Conservation (phyloP, 2,797 vertebrate genomes). For the Cryptoblepharus egeriae region DNA sequence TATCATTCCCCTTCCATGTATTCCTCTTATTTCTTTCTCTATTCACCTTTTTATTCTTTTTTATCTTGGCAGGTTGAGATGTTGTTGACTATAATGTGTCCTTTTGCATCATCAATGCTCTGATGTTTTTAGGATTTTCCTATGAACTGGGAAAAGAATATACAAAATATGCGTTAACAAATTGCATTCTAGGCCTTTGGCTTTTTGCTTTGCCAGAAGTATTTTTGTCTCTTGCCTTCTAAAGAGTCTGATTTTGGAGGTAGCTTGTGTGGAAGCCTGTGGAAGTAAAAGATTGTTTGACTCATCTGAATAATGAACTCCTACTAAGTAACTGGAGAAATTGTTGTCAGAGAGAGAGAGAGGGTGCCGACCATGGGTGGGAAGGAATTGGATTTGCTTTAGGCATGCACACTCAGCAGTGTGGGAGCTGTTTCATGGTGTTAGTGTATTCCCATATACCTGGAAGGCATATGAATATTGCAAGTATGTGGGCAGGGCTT, state of each 20-base stretch:
- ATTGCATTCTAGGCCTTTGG: not conserved
- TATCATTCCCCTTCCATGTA: not conserved
- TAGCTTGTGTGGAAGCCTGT: not conserved
- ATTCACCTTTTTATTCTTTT: not conserved
- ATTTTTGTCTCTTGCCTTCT: not conserved
- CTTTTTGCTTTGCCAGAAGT: not conserved
- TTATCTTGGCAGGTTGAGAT: not conserved
- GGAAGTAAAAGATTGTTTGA: not conserved
- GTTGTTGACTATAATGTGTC: not conserved
- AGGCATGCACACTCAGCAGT: not conserved
- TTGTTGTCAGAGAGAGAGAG: not conserved
- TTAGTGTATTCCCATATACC: not conserved
- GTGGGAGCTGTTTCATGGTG: not conserved
- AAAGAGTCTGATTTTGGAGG: not conserved
- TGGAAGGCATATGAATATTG: not conserved
- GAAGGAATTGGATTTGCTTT: not conserved
- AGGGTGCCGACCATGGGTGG: not conserved
- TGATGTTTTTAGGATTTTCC: not conserved
- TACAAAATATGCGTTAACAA: not conserved
- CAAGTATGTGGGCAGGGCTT: not conserved
- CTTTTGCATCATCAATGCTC: not conserved
- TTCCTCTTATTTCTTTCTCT: not conserved
- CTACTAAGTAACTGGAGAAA: accelerated
- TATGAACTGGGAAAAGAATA: not conserved
- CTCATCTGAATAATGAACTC: not conserved